phyloP scores from a whole-genome alignment of 2,113 vertebrate species.

The Epinephelus lanceolatus region DNA sequence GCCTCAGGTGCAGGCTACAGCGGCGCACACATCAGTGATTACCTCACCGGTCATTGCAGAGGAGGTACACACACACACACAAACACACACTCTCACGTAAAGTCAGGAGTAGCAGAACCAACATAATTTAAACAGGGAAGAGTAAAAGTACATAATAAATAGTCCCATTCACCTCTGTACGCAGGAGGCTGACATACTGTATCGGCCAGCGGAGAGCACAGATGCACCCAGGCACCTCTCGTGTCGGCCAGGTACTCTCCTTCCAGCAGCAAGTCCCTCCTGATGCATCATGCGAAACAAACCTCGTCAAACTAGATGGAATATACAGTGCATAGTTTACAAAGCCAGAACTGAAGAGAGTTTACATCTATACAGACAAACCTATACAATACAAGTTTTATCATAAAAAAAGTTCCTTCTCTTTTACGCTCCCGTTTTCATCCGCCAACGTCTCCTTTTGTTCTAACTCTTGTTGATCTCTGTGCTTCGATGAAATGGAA shows the following conservation, averaged over 20 bases:
- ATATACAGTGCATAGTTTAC: conserved; percentile 90
- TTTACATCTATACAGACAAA: conserved; percentile 76
- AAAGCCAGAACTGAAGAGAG: conserved; percentile 79
- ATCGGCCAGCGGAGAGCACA: conserved; percentile 20
- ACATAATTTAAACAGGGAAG: conserved; percentile 63
- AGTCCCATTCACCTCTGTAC: conserved; percentile 15
- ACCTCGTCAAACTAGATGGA: conserved; percentile 71
- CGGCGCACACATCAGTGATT: not conserved
- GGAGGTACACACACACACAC: conserved; percentile 26
- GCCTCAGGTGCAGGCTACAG: conserved; percentile 29
- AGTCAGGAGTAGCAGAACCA: conserved; percentile 47
- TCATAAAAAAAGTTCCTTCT: conserved; percentile 55
- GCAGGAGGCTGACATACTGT: conserved; percentile 16
- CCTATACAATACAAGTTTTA: conserved; percentile 72
- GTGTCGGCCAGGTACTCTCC: conserved; percentile 26
- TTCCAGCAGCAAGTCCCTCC: conserved; percentile 51
- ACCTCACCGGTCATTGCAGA: conserved; percentile 49
- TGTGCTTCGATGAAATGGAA: conserved; percentile 56
- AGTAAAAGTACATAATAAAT: conserved; percentile 65
- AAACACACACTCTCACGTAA: not conserved
- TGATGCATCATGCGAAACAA: conserved; percentile 80
- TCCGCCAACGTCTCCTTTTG: conserved; percentile 58
- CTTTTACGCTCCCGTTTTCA: conserved; percentile 12
- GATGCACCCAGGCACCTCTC: conserved; percentile 41
- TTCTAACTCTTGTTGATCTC: conserved; percentile 74